A percentile compares a stretch with the other conserved stretches of the same genome.
Conservation (phyloP, 1,140 invertebrate species). For the Papilio polytes region DNA sequence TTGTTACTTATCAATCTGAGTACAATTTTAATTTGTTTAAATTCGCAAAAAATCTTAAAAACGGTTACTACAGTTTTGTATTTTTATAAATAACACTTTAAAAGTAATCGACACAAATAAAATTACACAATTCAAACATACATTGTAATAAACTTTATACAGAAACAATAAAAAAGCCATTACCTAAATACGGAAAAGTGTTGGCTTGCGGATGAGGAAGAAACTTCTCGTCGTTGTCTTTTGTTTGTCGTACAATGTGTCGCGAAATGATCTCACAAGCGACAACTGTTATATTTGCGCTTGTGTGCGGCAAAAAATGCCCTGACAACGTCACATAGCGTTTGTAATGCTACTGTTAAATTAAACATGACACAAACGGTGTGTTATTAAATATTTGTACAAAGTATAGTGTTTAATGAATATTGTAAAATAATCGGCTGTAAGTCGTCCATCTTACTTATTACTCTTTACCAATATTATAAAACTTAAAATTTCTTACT, state of each 20-base stretch:
- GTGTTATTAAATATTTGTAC: neutral
- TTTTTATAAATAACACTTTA: no score
- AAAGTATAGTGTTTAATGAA: no score
- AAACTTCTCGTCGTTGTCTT: conserved; percentile 8
- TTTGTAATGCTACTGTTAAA: neutral
- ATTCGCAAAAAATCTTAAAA: no score
- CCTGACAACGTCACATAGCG: neutral
- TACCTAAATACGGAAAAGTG: conserved; percentile 5
- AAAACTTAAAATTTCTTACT: no score
- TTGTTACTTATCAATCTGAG: neutral
- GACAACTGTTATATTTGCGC: neutral
- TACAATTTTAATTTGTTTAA: no score
- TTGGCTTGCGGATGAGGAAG: neutral
- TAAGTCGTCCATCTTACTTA: no score
- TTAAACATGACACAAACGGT: neutral
- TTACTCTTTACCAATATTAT: no score
- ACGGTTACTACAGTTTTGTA: no score
- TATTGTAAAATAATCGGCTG: no score
- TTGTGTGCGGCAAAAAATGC: neutral
- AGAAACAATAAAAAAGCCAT: neutral
- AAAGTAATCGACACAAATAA: neutral
- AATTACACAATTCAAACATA: neutral
- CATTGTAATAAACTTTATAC: neutral
- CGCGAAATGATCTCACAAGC: conserved; percentile 11
- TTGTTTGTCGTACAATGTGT: conserved; percentile 28